Percentiles rank a stretch among this genome's conserved stretches.
These are phyloP conservation scores for Hypolimnas misippus DNA, from an alignment of 2,888 invertebrate species.

Conservation along the genomic window DNA sequence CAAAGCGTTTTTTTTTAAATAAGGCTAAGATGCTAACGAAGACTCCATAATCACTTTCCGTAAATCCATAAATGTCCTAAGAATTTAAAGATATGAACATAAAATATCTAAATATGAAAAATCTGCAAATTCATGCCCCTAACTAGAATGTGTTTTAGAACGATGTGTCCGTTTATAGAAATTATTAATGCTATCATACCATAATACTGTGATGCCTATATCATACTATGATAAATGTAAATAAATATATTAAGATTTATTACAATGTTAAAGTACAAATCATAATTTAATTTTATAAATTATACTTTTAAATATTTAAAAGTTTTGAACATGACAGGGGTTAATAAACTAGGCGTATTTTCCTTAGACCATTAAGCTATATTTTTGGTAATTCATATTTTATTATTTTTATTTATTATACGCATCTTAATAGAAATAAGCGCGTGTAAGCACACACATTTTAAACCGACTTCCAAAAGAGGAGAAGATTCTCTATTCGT, in stretches of 20 bases:
- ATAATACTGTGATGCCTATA: not conserved
- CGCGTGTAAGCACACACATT: too few relatives aligned
- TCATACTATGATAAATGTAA: not conserved
- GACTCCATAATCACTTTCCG: slow-evolving; percentile 35
- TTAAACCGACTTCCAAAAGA: too few relatives aligned
- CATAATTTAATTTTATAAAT: too few relatives aligned
- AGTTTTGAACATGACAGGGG: too few relatives aligned
- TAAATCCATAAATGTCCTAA: slow-evolving; percentile 29
- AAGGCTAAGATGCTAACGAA: slow-evolving; percentile 20
- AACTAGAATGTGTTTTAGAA: slow-evolving; percentile 17
- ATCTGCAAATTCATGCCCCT: slow-evolving; percentile 29
- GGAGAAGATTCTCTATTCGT: too few relatives aligned
- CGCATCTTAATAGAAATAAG: too few relatives aligned
- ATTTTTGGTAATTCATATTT: too few relatives aligned
- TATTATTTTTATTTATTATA: too few relatives aligned
- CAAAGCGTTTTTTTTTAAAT: slow-evolving; percentile 24
- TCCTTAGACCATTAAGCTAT: too few relatives aligned
- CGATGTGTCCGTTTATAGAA: slow-evolving; percentile 25
- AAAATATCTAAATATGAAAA: slow-evolving; percentile 21
- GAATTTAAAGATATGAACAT: slow-evolving; percentile 28
- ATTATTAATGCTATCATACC: slow-evolving; percentile 17
- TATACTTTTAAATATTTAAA: too few relatives aligned
- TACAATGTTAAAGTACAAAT: too few relatives aligned
- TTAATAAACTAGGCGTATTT: too few relatives aligned
- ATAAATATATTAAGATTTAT: not conserved